Evolutionary conservation across 1,140 invertebrate genomes (phyloP).

Genomic region (Anastrepha obliqua): DNA sequence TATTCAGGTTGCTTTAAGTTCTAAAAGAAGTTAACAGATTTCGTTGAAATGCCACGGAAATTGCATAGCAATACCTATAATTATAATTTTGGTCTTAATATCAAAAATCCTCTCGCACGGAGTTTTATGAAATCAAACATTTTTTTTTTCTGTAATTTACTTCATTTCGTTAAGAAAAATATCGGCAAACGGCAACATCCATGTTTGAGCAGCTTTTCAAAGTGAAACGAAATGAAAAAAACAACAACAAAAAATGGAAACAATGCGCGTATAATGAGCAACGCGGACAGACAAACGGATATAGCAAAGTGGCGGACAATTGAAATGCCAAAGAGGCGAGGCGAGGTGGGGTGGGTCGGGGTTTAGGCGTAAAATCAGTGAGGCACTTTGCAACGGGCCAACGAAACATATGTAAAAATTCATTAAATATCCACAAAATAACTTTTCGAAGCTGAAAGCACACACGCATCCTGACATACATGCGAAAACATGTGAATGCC

Average conservation of each 20-base stretch:
- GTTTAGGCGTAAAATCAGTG: slow-evolving; percentile 8
- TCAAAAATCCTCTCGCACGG: too few species aligned
- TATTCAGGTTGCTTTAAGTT: too few species aligned
- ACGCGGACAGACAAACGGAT: slow-evolving; percentile 40
- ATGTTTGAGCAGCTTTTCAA: neutral
- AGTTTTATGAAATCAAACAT: neutral
- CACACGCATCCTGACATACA: neutral
- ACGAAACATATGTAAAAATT: slow-evolving; percentile 53
- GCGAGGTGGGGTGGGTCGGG: neutral
- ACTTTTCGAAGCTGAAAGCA: slow-evolving; percentile 27
- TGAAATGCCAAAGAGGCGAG: neutral
- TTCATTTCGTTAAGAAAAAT: neutral
- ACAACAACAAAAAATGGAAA: neutral
- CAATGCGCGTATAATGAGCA: slow-evolving; percentile 47
- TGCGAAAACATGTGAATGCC: neutral
- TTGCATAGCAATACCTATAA: too few species aligned
- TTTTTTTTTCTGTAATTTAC: neutral
- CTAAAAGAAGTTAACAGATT: too few species aligned
- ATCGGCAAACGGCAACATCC: too few species aligned
- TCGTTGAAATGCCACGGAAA: too few species aligned
- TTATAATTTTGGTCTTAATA: too few species aligned
- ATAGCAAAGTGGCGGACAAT: slow-evolving; percentile 43
- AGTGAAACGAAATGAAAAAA: neutral
- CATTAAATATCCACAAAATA: slow-evolving; percentile 52
- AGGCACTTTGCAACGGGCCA: neutral